Evolutionary conservation across 2,113 vertebrate genomes (phyloP), one percentile per base, ranked within the genome.

Genomic region (Rhinopomastus cyanomelas): DNA sequence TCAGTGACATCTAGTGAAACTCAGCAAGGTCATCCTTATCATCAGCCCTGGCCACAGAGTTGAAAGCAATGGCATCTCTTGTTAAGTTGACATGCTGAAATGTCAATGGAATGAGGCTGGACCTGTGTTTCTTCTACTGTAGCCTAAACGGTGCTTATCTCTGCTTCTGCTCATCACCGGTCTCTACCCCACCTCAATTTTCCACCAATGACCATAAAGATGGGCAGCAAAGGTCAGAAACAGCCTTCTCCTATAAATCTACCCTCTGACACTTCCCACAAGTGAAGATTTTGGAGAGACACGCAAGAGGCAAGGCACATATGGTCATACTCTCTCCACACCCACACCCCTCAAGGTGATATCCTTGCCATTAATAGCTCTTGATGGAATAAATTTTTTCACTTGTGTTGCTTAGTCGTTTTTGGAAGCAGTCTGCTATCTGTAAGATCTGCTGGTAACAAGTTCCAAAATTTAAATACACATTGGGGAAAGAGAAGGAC

Each of bases 311-410:
- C 57, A 78, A 69, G 36, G 49, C 2, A 0, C 51, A 72, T 88
- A 90, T 84, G 73, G 53, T 61, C 21, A 34, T 25, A 56, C 14
- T 29, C 16, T 80, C 55, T 74, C 21, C 1, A 2, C 18, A 69
- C 42, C 72, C 48, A 61, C 51, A 65, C 7, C 15, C 85, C 72
- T 90, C 69, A 83, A 49, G 77, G 75, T 88, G 55, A 27, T 84
- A 64, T 88, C 55, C 87, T 78, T 88, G 74, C 44, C 77, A 73
- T 90, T 90, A 88, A 84, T 72, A 84, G 44, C 8, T 86, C 57
- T 81, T 78, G 36, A 72, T 57, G 27, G 66, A 44, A 53, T 36
- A n/a, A 16, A 42, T 46, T 32, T 71, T 69, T 30, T 3, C 18
- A 30, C 4, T 86, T 6, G 32, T n/a, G 53, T 75, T 90, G 25